Evolutionary conservation across 1,140 invertebrate species (phyloP), one percentile per base, ranked within the genome.

Genomic region (Trachelipus rathkii): DNA sequence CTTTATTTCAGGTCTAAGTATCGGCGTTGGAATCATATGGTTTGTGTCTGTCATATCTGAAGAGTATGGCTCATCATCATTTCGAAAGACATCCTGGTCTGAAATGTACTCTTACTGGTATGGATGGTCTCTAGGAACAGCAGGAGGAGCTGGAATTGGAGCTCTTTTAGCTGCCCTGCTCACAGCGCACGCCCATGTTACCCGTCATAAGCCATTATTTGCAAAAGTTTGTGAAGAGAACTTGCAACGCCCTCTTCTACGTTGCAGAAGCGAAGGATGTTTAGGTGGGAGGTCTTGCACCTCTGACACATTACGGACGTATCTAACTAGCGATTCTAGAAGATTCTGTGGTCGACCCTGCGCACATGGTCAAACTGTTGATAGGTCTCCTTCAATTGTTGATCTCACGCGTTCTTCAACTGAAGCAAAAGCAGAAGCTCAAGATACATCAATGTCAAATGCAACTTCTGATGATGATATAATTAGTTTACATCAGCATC

Each of bases 1-100:
- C 13, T 43, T n/a, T 45, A 13, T 44, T 33, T 13, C 75, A 79
- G 78, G 78, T 24, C 71, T 79, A 21, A 79, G 78, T 46, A 75
- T 79, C 44, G 78, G 78, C 67, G 78, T 77, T 72, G 78, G 78
- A 50, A 75, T 79, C 71, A 75, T 79, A 19, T 79, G 78, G 78
- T 79, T 79, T 23, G 75, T 79, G 13, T 79, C 78, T 0, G 78
- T 79, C 44, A 50, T 79, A 8, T 79, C 78, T 3, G 78, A 79
- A 45, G 78, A 79, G 69, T 79, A 76, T 46, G 75, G 72, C 4
- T 44, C 70, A 15, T 74, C 78, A 0, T 76, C 66, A 0, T 74
- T 74, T 10, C 66, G 74, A 43, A 11, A 75, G 7, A 79, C 78
- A 15, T 76, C 71, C 21, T 79, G 78, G 78, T 50, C 75, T 11